A percentile compares a stretch with the other conserved stretches of the same genome.
phyloP scores from a whole-genome alignment of 2,888 invertebrate species.

The Pegoplata infirma region DNA sequence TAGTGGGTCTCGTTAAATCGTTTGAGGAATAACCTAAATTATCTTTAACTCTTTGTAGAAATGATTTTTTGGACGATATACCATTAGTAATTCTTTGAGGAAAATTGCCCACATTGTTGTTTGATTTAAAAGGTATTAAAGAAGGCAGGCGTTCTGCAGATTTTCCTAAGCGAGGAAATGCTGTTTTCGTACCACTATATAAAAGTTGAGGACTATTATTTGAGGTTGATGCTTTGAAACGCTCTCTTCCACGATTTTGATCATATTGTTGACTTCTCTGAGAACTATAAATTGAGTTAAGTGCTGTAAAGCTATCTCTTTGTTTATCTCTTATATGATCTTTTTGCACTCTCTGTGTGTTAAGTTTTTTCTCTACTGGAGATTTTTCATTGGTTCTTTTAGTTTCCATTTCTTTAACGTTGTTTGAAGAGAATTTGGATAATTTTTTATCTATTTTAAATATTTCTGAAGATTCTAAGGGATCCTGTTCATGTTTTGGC shows the following conservation, averaged over 20 bases:
- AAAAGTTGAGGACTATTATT: slow-evolving; percentile 26
- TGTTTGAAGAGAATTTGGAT: slow-evolving; percentile 66
- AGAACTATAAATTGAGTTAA: slow-evolving; percentile 39
- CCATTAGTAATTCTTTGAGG: too few species aligned
- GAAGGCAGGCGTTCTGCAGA: slow-evolving; percentile 29
- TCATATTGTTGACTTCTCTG: neutral
- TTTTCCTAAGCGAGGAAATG: neutral
- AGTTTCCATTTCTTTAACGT: neutral
- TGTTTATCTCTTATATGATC: neutral
- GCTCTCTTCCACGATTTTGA: neutral
- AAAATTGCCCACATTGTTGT: neutral
- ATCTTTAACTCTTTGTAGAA: neutral
- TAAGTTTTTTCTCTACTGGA: neutral
- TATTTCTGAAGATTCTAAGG: slow-evolving; percentile 22
- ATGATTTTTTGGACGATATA: neutral
- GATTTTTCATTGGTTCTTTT: neutral
- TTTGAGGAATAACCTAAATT: neutral
- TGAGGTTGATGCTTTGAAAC: slow-evolving; percentile 19
- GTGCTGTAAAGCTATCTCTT: slow-evolving; percentile 6
- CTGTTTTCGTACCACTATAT: neutral
- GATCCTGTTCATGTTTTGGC: neutral
- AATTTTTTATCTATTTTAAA: slow-evolving; percentile 68
- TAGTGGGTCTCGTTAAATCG: neutral
- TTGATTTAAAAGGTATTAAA: slow-evolving; percentile 9
- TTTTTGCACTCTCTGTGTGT: neutral